Percentiles rank a stretch among this genome's conserved stretches.
phyloP scores from a whole-genome alignment of 2,888 invertebrate genomes.

The Catocala nupta region DNA sequence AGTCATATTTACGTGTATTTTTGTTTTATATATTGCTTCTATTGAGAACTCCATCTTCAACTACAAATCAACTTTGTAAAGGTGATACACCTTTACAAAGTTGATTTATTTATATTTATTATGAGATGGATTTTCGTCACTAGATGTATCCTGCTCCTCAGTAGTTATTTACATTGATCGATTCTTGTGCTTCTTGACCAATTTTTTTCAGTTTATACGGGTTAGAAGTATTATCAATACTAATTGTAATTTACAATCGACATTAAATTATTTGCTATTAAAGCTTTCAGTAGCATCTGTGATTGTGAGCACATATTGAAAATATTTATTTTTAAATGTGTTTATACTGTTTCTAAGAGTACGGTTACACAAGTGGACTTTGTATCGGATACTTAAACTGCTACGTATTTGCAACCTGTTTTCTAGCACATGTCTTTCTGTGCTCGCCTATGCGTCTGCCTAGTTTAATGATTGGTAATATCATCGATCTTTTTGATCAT shows the following conservation, averaged over 20 bases:
- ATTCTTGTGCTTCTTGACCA: too few species aligned
- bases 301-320: too few species aligned
- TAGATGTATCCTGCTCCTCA: too few species aligned
- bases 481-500: conserved; percentile 8
- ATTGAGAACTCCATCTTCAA: not conserved
- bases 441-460: conserved; percentile 7
- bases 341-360: not conserved
- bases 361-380: conserved; percentile 7
- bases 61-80: too few species aligned
- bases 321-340: conserved; percentile 13
- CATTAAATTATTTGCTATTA: not conserved
- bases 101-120: too few species aligned
- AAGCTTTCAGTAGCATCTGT: conserved; percentile 1
- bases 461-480: conserved; percentile 13
- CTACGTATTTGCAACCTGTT: conserved; percentile 17
- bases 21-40: not conserved
- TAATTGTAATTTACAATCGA: not conserved
- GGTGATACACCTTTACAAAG: too few species aligned
- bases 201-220: too few species aligned
- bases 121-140: too few species aligned
- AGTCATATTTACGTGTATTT: conserved; percentile 68
- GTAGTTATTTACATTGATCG: too few species aligned
- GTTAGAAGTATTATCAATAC: not conserved
- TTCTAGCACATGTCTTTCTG: not conserved
- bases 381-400: conserved; percentile 1